phyloP scores from a whole-genome alignment of 2,888 invertebrate species.

The Arrhopalites spinosus region DNA sequence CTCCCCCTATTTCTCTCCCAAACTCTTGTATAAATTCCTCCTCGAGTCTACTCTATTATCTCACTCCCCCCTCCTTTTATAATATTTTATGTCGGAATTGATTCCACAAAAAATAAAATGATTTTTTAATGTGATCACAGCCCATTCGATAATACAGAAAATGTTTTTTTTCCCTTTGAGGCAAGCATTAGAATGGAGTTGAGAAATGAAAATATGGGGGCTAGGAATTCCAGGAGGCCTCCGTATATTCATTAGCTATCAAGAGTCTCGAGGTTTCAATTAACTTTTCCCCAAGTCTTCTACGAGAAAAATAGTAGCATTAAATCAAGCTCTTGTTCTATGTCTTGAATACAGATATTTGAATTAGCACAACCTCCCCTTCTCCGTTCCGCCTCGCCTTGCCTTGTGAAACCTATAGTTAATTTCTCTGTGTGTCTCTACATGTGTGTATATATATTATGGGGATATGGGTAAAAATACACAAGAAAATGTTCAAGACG shows the following conservation, averaged over 20 bases:
- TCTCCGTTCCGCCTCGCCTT: not conserved
- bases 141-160: too few relatives aligned
- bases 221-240: not conserved
- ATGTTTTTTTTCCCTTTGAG: too few relatives aligned
- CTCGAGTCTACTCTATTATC: too few relatives aligned
- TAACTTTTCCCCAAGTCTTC: slow-evolving; percentile 17
- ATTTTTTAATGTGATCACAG: too few relatives aligned
- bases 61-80: too few relatives aligned
- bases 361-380: slow-evolving; percentile 5
- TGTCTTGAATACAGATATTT: slow-evolving; percentile 29
- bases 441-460: not conserved
- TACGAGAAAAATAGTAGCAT: slow-evolving; percentile 30
- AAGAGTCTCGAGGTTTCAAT: slow-evolving; percentile 33
- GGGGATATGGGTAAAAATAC: too few relatives aligned
- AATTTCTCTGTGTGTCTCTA: slow-evolving; percentile 10
- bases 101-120: too few relatives aligned
- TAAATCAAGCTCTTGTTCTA: slow-evolving; percentile 23
- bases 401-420: not conserved
- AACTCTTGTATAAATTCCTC: not conserved
- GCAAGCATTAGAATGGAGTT: too few relatives aligned
- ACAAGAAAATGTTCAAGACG: slow-evolving; percentile 18
- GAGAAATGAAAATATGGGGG: too few relatives aligned
- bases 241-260: slow-evolving; percentile 5
- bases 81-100: too few relatives aligned
- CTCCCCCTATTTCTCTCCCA: not conserved